These are phyloP conservation scores for Indri indri DNA, from an alignment of 2,113 vertebrate genomes.

Conservation along the genomic window DNA sequence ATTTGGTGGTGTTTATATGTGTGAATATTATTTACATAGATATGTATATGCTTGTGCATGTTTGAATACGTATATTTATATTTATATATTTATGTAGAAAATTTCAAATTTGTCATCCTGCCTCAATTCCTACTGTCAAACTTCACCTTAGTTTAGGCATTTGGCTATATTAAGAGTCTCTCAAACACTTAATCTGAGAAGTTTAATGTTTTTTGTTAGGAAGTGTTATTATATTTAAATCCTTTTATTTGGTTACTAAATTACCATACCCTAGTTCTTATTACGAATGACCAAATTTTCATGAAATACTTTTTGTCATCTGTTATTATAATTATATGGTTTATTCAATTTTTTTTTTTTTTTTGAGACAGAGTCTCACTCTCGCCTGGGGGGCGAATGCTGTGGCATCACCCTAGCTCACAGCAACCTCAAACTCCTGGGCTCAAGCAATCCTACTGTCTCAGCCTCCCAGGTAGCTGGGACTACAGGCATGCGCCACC, in stretches of 20 bases:
- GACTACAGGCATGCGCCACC: too few relatives aligned
- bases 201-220: background rate
- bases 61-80: background rate
- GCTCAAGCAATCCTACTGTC: too few relatives aligned
- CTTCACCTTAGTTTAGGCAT: background rate
- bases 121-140: background rate
- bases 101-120: background rate
- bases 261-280: background rate
- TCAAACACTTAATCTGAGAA: slow-evolving; percentile 1
- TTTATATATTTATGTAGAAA: background rate
- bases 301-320: background rate
- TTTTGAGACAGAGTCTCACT: too few relatives aligned
- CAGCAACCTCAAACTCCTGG: too few relatives aligned
- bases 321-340: background rate
- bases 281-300: slow-evolving; percentile 8
- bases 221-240: slow-evolving; percentile 4
- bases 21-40: background rate
- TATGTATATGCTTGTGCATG: background rate
- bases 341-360: slow-evolving; percentile 32
- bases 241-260: background rate
- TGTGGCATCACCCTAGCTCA: too few relatives aligned
- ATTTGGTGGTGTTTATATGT: background rate
- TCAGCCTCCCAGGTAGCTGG: too few relatives aligned
- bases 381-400: too few relatives aligned
- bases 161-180: background rate